Base-by-base conservation (phyloP, 2,113 vertebrate genomes). In the Garra rufa region DNA sequence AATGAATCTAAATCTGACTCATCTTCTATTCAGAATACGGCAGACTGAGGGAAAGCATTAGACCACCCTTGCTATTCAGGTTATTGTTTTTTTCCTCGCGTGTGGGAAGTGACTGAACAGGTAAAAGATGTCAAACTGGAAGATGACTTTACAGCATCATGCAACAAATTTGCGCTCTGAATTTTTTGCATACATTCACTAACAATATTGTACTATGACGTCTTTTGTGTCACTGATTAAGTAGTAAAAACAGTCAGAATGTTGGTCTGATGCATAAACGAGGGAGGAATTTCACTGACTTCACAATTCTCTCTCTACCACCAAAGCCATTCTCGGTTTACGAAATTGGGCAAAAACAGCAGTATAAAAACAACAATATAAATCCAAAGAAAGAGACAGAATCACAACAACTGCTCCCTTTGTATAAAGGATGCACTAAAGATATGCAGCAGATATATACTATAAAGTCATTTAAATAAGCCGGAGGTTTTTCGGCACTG, bases 71-170 rank as follows among this genome's bases (percentile, higher is more conserved):
- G 9, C 24, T 48, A 48, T 80, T 65, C 38, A 46, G 17, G 77
- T 65, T 65, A 24, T 30, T 30, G 41, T 46, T 46, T 28, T 28
- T n/a, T 28, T 13, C n/a, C 17, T 43, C n/a, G 11, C 5, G 15
- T 48, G 76, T 80, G 15, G 26, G 43, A 80, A 28, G 77, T 65
- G 17, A 80, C 46, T 65, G 24, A 65, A 63, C 76, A 80, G 77
- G 59, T 63, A 48, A 65, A 48, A 65, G n/a, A 46, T 21, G 76
- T 80, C 14, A 48, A 24, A 48, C 43, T 69, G 17, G 30, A 21
- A 50, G 7, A 75, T 75, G 15, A 30, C 43, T 24, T n/a, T 46
- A 15, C 9, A 41, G 19, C 34, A 11, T 21, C 21, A 77, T 52
- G 26, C 0, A 9, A 10, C 17, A 41, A n/a, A 41, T 8, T 30